Evolutionary conservation across 2,113 vertebrate species (phyloP), one percentile per base, ranked within the genome.

Genomic region (Ciconia stormi): DNA sequence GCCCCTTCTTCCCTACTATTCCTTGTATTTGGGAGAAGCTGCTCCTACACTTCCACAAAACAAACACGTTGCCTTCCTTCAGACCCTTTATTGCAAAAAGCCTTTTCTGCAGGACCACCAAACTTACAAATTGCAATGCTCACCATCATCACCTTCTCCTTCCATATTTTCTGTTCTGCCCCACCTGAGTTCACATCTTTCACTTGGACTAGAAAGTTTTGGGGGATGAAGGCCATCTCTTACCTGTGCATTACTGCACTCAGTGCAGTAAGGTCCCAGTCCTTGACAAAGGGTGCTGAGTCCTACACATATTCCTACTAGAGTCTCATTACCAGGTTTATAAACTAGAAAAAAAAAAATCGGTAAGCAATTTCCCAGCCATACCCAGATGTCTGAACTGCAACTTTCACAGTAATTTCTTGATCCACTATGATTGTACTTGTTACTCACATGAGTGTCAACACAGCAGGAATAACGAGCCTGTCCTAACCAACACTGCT

Each of bases 341-440:
- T 40, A 90, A 71, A 70, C 10, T 18, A 55, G 34, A 71, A 34
- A 36, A 44, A 71, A 34, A 36, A 44, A 67, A 36, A 22, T 1
- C 15, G 6, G 44, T 7, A 44, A 82, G 40, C 30, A 44, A 58
- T 58, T 66, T 65, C 11, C 53, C 49, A 83, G 44, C 32, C 36
- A 47, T 56, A 88, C 7, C 8, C 29, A 78, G 49, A 56, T 38
- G 46, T 53, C 61, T 56, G 67, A 69, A 66, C 32, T 61, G 36
- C 18, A 71, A 62, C n/a, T 59, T 79, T 58, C 82, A 92, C 61
- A 83, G 67, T 63, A n/a, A 86, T 88, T 79, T 89, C 66, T 80
- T 80, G 52, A 69, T 46, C 32, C 20, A 2, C 46, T 46, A 7
- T 4, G n/a, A 49, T 11, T 70, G 23, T 44, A 86, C 58, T 86